A percentile compares a stretch with the other conserved stretches of the same genome.
Evolutionary conservation across 2,797 vertebrate species (phyloP).

Genomic region (Sebastes matsubarae): DNA sequence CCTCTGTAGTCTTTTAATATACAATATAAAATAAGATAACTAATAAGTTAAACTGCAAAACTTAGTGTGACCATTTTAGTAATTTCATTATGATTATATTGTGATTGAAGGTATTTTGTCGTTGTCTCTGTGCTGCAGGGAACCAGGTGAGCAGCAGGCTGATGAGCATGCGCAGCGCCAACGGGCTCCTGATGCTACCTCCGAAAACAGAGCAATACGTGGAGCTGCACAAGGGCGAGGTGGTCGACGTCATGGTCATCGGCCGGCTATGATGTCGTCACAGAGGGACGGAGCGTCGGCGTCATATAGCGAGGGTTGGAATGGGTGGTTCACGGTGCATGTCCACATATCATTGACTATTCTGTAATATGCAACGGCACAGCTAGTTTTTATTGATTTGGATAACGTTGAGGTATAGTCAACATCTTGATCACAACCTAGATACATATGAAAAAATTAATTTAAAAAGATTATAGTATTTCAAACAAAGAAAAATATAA

Average conservation of each 20-base stretch:
- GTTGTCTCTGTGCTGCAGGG: slow-evolving; percentile 76
- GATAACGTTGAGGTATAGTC: slow-evolving; percentile 99
- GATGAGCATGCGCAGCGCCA: slow-evolving; percentile 99
- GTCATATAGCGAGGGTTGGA: slow-evolving; percentile 77
- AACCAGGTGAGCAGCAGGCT: slow-evolving; percentile 99
- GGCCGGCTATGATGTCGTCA: slow-evolving; percentile 96
- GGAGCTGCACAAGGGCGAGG: slow-evolving; percentile 99
- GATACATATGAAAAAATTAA: slow-evolving; percentile 82
- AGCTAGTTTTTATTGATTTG: slow-evolving; percentile 99
- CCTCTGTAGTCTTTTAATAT: not conserved
- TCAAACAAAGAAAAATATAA: slow-evolving; percentile 96
- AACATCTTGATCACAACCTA: slow-evolving; percentile 97
- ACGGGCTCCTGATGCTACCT: slow-evolving; percentile 99
- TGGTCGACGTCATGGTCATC: slow-evolving; percentile 99
- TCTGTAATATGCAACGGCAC: slow-evolving; percentile 99
- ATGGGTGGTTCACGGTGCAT: slow-evolving; percentile 96
- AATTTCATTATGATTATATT: not conserved
- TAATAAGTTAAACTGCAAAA: not conserved
- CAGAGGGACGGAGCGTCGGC: slow-evolving; percentile 66
- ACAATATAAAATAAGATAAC: not conserved
- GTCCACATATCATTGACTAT: slow-evolving; percentile 99
- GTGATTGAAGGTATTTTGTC: not conserved
- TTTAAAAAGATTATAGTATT: slow-evolving; percentile 90
- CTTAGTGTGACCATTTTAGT: not conserved
- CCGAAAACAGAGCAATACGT: slow-evolving; percentile 99